A percentile compares a stretch with the other conserved stretches of the same genome.
phyloP scores from a whole-genome alignment of 2,797 vertebrate species.

The Geotrypetes seraphini region DNA sequence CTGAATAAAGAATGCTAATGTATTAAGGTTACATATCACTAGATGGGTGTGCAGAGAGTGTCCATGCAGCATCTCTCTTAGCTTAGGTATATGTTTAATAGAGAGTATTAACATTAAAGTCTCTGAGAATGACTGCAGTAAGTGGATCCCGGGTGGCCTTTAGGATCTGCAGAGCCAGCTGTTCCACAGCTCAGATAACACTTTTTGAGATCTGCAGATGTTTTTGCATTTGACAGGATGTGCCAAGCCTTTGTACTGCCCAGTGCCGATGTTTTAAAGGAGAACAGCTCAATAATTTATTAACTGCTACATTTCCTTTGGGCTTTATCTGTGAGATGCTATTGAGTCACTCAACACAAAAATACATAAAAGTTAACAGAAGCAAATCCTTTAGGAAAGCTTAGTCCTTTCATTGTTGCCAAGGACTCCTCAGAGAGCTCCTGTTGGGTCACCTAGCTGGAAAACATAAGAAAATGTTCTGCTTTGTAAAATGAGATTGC shows the following conservation, averaged over 20 bases:
- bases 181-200: constrained; percentile 34
- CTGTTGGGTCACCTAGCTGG: constrained; percentile 13
- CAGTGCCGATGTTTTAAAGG: constrained; percentile 30
- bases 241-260: constrained; percentile 36
- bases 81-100: constrained; percentile 38
- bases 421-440: constrained; percentile 10
- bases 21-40: constrained; percentile 13
- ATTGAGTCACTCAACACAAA: constrained; percentile 23
- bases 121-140: constrained; percentile 26
- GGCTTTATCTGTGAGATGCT: constrained; percentile 36
- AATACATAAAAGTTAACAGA: constrained; percentile 29
- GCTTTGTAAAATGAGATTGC: constrained; percentile 2
- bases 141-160: constrained; percentile 43
- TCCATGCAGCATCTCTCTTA: constrained; percentile 18
- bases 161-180: constrained; percentile 43
- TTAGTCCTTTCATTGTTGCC: background rate
- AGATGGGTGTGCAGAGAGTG: constrained; percentile 24
- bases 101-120: constrained; percentile 35
- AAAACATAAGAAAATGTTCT: constrained; percentile 3
- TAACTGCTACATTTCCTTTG: constrained; percentile 40
- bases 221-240: constrained; percentile 35
- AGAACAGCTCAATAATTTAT: constrained; percentile 45
- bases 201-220: constrained; percentile 40
- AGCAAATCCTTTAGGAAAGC: constrained; percentile 11
- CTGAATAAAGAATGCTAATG: background rate